phyloP scores from a whole-genome alignment of 1,140 invertebrate genomes.

The Drosophila orosa region DNA sequence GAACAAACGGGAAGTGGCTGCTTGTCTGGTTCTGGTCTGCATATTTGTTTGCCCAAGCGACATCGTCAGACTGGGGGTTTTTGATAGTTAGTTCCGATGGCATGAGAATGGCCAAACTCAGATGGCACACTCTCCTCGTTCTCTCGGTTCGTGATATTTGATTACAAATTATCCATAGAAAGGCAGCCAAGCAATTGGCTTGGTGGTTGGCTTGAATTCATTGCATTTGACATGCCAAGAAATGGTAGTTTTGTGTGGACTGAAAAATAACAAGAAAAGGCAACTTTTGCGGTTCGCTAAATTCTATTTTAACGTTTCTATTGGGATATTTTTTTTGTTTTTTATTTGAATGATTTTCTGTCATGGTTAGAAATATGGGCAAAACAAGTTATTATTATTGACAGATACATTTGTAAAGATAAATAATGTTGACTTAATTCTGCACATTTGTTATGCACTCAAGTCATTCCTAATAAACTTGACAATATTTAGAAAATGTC shows the following conservation, averaged over 20 bases:
- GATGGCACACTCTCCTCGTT: constrained; percentile 9
- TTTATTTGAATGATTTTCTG: constrained; percentile 14
- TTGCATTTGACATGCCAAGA: constrained; percentile 79
- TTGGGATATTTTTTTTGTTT: constrained; percentile 19
- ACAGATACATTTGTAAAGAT: not conserved
- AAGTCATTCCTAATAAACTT: not conserved
- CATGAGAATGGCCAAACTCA: constrained; percentile 21
- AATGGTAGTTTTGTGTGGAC: constrained; percentile 59
- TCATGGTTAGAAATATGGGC: not conserved
- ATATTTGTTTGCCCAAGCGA: constrained; percentile 47
- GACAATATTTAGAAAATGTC: not conserved
- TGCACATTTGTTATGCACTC: not conserved
- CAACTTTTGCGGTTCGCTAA: constrained; percentile 57
- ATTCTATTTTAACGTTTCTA: constrained; percentile 47
- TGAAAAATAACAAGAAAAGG: constrained; percentile 54
- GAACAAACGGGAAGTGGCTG: constrained; percentile 27
- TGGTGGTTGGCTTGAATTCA: constrained; percentile 31
- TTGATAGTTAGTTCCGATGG: constrained; percentile 26
- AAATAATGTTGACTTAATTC: not conserved
- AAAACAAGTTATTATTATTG: not conserved
- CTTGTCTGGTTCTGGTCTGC: constrained; percentile 32
- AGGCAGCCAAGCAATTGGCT: constrained; percentile 35
- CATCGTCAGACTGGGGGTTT: constrained; percentile 25
- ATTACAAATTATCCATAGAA: constrained; percentile 73
- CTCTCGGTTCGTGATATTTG: constrained; percentile 71